These are phyloP conservation scores for Megalonaias nervosa DNA, from an alignment of 1,140 invertebrate genomes.

Conservation along the genomic window DNA sequence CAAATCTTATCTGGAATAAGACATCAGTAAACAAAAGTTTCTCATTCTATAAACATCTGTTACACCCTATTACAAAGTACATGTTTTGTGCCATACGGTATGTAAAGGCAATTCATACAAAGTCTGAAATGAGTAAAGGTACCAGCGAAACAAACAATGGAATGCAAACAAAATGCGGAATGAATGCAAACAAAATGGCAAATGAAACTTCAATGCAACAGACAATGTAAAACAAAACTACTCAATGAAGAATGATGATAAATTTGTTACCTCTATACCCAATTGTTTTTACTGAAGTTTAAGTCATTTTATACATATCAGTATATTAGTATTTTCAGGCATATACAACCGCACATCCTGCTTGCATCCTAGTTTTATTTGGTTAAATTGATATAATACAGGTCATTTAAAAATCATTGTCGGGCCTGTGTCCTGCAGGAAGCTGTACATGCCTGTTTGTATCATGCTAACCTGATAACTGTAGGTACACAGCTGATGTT, in stretches of 20 bases:
- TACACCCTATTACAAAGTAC: too few species aligned
- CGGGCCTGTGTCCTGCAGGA: too few species aligned
- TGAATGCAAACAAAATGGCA: too few species aligned
- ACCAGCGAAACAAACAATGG: background rate
- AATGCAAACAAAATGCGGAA: background rate
- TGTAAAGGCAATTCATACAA: too few species aligned
- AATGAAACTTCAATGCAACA: background rate
- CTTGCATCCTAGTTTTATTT: background rate
- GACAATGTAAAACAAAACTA: background rate
- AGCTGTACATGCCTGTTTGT: too few species aligned
- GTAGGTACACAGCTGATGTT: conserved; percentile 93
- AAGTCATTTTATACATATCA: background rate
- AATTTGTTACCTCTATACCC: background rate
- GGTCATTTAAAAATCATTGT: too few species aligned
- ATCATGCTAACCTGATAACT: conserved; percentile 77
- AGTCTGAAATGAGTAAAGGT: background rate
- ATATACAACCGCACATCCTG: background rate
- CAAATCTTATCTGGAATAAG: too few species aligned
- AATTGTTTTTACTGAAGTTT: background rate
- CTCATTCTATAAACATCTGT: too few species aligned
- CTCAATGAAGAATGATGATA: too few species aligned
- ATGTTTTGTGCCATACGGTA: too few species aligned
- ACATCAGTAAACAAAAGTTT: too few species aligned
- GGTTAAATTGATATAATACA: too few species aligned
- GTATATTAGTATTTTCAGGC: background rate